Evolutionary conservation across 2,888 invertebrate species (phyloP), one percentile per base, ranked within the genome.

Genomic region (Amblyjoppa fuscipennis): DNA sequence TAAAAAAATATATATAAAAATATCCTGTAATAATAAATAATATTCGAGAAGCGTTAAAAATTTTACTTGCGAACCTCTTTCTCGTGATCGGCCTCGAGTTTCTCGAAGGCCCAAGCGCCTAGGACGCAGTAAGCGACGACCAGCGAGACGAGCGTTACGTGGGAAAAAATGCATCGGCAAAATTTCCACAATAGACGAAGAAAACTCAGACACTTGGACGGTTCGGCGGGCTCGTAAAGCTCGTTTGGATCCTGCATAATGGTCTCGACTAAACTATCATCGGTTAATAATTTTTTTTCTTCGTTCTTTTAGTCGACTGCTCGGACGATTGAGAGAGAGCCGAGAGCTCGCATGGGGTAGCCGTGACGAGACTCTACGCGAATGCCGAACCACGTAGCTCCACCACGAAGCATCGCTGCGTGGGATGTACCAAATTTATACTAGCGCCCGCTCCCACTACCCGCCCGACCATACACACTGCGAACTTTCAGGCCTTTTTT

Each of bases 81-180:
- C 93, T 98, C 98, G 91, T 98, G 96, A 70, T 96, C 95, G 6
- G 96, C 95, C 92, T 98, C 98, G 82, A 98, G 95, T 73, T 95
- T 95, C 94, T 97, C 96, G 94, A 98, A 98, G 83, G 98, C 96
- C 93, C 97, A 96, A 20, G 98, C 98, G 9, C 98, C 98, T 80
- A 98, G 96, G 90, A 98, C 96, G 94, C 98, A 98, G 95, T 98
- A 98, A 45, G 97, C 97, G 87, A 98, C 98, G 89, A 98, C 98
- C 93, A 98, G 95, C 84, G 98, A 97, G 90, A 98, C 96, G 91
- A 98, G 96, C 90, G 98, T 97, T 91, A 98, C 97, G 95, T 98
- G 98, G 0, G 98, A 98, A 93, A 98, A 97, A 89, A 98, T 95
- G 94, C 98, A 98, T 90, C 92, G 91, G 89, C 89, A 92, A 85